Conservation (phyloP, 2,797 vertebrate genomes). For the Mormyrus proboscirostris region DNA sequence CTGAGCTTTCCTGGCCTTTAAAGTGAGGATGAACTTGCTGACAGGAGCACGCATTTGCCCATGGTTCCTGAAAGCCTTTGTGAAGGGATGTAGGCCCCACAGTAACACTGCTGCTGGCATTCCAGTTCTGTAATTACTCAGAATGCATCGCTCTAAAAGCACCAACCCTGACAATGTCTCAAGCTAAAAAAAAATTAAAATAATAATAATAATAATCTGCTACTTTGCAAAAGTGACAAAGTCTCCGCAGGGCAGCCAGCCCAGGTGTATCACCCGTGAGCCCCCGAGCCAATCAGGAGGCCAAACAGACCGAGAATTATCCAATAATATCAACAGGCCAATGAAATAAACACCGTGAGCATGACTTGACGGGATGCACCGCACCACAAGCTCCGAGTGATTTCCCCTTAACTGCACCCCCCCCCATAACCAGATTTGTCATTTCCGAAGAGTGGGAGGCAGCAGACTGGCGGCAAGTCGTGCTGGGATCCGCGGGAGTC, state of each 20-base stretch:
- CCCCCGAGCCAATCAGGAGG: neutral
- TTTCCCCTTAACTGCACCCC: neutral
- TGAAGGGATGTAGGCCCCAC: neutral
- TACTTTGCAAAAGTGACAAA: neutral
- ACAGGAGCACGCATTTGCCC: neutral
- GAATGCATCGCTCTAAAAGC: neutral
- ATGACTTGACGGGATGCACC: neutral
- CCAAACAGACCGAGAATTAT: neutral
- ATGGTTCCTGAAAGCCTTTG: neutral
- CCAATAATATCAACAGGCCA: neutral
- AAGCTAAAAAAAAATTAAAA: neutral
- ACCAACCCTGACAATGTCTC: neutral
- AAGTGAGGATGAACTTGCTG: neutral
- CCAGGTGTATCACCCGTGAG: neutral
- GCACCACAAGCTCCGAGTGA: neutral
- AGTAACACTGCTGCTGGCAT: neutral
- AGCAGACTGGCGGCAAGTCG: neutral
- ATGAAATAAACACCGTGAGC: neutral
- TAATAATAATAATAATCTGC: neutral
- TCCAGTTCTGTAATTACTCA: neutral
- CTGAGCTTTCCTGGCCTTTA: neutral
- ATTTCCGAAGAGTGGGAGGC: constrained; percentile 6
- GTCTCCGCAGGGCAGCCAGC: neutral
- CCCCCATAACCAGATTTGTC: neutral
- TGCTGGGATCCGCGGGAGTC: neutral